Evolutionary conservation across 2,797 vertebrate species (phyloP).

Genomic region (Kryptopterus vitreolus): DNA sequence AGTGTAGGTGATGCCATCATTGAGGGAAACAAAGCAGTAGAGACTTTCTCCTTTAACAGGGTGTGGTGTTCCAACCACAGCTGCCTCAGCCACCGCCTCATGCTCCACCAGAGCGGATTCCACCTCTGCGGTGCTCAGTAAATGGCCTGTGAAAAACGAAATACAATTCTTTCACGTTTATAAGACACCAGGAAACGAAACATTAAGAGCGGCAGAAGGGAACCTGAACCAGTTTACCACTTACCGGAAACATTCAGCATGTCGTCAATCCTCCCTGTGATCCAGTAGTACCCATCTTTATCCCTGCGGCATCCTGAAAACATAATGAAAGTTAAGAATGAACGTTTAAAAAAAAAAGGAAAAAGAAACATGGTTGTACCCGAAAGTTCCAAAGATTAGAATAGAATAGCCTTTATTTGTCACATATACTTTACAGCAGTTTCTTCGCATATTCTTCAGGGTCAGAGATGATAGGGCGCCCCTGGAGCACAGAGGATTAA

Average conservation of each 20-base stretch:
- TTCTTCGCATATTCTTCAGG: too few species aligned
- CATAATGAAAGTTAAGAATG: background rate
- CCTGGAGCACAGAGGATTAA: too few species aligned
- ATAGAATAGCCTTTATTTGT: too few species aligned
- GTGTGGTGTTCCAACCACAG: constrained; percentile 88
- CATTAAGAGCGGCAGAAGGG: background rate
- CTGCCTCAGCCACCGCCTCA: constrained; percentile 80
- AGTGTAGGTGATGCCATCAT: constrained; percentile 79
- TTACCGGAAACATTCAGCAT: constrained; percentile 97
- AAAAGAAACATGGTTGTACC: background rate
- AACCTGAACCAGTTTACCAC: constrained; percentile 26
- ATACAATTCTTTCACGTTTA: background rate
- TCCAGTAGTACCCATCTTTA: constrained; percentile 96
- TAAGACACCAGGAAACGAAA: background rate
- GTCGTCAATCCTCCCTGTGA: constrained; percentile 95
- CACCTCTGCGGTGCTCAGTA: constrained; percentile 93
- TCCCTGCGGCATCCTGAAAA: constrained; percentile 88
- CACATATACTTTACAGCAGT: too few species aligned
- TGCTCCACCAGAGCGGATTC: constrained; percentile 93
- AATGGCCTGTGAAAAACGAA: constrained; percentile 76
- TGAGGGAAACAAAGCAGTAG: constrained; percentile 94
- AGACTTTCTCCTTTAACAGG: constrained; percentile 93
- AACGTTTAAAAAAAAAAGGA: background rate
- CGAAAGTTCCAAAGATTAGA: background rate
- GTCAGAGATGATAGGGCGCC: too few species aligned